A percentile compares a stretch with the other conserved stretches of the same genome.
phyloP scores from a whole-genome alignment of 1,140 invertebrate species.

The Augochlora pura region DNA sequence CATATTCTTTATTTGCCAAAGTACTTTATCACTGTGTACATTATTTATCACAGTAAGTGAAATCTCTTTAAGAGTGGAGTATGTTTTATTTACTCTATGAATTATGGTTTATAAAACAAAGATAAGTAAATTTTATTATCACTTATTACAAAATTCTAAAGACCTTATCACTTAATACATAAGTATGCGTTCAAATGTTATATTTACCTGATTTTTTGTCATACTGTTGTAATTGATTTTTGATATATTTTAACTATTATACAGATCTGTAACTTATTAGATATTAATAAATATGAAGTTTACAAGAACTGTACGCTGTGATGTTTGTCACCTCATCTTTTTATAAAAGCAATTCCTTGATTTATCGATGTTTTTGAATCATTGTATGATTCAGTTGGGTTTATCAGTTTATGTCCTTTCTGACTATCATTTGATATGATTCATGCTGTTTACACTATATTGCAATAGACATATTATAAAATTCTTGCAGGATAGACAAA shows the following conservation, averaged over 20 bases:
- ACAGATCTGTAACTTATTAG: no score
- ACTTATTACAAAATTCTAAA: background rate
- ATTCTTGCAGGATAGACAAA: conserved; percentile 23
- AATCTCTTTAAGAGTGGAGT: background rate
- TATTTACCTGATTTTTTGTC: background rate
- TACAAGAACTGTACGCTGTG: no score
- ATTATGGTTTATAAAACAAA: background rate
- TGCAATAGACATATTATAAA: background rate
- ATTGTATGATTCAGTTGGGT: no score
- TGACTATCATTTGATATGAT: background rate
- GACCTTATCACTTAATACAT: no score
- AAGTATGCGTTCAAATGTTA: background rate
- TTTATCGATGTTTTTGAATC: no score
- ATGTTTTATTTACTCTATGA: background rate
- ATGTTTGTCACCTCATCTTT: no score
- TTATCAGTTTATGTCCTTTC: background rate
- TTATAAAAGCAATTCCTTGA: no score
- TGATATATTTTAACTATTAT: background rate
- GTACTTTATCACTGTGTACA: background rate
- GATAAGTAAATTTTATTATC: background rate
- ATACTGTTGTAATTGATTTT: background rate
- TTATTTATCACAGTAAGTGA: background rate
- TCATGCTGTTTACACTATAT: background rate
- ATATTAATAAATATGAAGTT: no score
- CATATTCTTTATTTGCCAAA: background rate